Base-by-base conservation (phyloP, 2,888 invertebrate species). In the Cremastobaeus sp. region DNA sequence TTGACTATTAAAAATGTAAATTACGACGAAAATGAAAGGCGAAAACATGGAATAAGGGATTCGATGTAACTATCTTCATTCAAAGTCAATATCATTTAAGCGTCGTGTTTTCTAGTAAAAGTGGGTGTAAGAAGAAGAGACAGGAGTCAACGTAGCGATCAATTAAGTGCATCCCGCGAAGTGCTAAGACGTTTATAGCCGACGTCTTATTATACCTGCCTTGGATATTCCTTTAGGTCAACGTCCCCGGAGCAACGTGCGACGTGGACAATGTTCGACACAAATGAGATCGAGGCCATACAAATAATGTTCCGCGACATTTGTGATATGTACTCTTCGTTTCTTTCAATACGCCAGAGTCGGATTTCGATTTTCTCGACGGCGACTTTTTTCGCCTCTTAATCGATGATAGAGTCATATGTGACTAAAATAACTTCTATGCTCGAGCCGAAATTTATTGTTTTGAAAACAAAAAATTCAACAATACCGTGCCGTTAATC, bases 101-200 rank as follows among this genome's bases (percentile, higher is more conserved):
- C 21, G 12, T 30, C 30, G 28, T 52, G 50, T 52, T 64, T 62
- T 45, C 25, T 18, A 34, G 47, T 28, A 43, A 74, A 66, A 62
- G 66, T 37, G 52, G 59, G 50, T 75, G 74, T 62, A 57, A 65
- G 69, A 77, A 65, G 64, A 62, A 59, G 47, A 75, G 71, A 70
- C 68, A 62, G 60, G 60, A 66, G 65, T 64, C 60, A 65, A 55
- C 65, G 74, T 59, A 52, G 62, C 81, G 83, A 84, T 85, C 84
- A 85, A 85, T 85, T 85, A 85, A 85, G 81, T 82, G 85, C 83
- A 85, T 79, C 85, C 85, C 79, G 81, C 81, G 81, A 85, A 85
- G 85, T 85, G 85, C 82, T 85, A 84, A 85, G 85, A 85, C 85
- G 85, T 85, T 85, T 84, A 85, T 83, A 84, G 81, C 81, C 81